These are phyloP conservation scores for Thalassoma bifasciatum DNA, from an alignment of 2,113 vertebrate species.

Conservation along the genomic window DNA sequence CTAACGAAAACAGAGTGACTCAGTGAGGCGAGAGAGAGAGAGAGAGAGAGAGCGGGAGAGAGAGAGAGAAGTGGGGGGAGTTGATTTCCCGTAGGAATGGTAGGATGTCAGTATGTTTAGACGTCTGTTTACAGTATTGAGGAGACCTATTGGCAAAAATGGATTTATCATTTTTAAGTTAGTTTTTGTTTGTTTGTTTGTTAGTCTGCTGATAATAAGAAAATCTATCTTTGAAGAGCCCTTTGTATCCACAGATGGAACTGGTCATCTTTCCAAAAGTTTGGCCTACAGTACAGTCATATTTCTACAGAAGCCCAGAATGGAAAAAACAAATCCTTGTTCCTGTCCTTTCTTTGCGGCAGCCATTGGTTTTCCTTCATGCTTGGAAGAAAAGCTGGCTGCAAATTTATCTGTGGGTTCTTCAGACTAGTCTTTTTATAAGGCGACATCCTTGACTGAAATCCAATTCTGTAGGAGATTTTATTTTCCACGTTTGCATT, in stretches of 20 bases:
- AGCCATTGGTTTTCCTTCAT: no score
- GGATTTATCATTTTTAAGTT: no score
- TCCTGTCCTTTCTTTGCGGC: no score
- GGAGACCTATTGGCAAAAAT: no score
- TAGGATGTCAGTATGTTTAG: constrained; percentile 27
- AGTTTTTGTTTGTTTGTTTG: neutral
- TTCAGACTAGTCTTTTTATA: neutral
- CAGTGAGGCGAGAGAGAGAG: constrained; percentile 4
- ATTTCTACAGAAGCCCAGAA: neutral
- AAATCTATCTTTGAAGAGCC: neutral
- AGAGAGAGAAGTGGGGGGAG: constrained; percentile 13
- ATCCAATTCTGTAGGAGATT: neutral
- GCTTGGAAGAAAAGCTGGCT: no score
- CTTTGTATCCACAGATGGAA: neutral
- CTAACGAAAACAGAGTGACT: constrained; percentile 42
- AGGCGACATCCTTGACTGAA: neutral
- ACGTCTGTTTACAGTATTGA: neutral
- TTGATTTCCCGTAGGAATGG: constrained; percentile 26
- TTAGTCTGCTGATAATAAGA: neutral
- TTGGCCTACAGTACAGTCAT: neutral
- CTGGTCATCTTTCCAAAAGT: neutral
- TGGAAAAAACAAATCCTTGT: neutral
- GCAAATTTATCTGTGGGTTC: neutral
- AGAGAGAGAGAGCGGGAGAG: neutral
- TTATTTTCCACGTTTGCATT: constrained; percentile 1